A percentile compares a stretch with the other conserved stretches of the same genome.
Conservation (phyloP, 2,797 vertebrate species). For the Cheirogaleus major region DNA sequence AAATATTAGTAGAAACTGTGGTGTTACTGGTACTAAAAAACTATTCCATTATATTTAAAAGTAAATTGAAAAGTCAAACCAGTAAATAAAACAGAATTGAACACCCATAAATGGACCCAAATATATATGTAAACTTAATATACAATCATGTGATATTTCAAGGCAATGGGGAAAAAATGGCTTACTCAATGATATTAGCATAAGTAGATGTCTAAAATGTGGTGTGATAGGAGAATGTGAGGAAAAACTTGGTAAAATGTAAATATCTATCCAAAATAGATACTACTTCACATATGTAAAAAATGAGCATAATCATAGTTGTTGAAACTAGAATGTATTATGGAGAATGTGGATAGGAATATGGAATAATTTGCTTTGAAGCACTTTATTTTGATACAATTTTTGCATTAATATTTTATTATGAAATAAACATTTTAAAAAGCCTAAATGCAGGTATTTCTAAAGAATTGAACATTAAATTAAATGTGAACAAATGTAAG, state of each 20-base stretch:
- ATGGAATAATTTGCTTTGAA: neutral
- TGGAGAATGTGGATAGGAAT: neutral
- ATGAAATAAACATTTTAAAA: neutral
- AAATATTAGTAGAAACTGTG: neutral
- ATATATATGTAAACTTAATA: neutral
- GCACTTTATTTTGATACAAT: neutral
- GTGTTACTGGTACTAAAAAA: neutral
- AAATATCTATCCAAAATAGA: neutral
- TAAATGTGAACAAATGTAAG: neutral
- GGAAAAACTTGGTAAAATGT: neutral
- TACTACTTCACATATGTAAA: neutral
- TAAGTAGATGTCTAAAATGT: neutral
- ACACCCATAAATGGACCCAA: neutral
- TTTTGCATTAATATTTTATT: neutral
- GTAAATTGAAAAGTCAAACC: neutral
- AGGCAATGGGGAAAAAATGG: neutral
- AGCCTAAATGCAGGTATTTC: neutral
- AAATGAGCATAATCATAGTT: neutral
- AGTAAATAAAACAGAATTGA: neutral
- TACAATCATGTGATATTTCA: neutral
- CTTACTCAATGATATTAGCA: neutral
- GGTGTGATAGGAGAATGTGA: fast-evolving
- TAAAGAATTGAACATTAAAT: neutral
- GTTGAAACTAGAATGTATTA: neutral
- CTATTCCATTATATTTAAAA: neutral